These are phyloP conservation scores for Rhinoptilus africanus DNA, from an alignment of 2,113 vertebrate species.

Conservation along the genomic window DNA sequence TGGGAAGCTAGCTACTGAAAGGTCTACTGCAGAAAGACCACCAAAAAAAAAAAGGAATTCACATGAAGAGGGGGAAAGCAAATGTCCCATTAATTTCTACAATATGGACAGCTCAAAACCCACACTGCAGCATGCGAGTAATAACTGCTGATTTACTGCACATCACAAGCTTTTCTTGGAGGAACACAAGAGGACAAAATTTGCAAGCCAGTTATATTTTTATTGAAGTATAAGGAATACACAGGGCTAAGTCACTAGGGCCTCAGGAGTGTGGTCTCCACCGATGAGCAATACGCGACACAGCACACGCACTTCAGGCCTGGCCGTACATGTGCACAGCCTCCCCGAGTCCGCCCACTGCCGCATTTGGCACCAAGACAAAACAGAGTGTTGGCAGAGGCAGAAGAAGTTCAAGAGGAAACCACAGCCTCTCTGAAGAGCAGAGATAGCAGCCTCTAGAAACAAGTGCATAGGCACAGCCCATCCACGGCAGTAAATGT, in stretches of 20 bases:
- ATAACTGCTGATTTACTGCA: background rate
- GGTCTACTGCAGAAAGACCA: background rate
- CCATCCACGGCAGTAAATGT: background rate
- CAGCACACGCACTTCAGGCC: background rate
- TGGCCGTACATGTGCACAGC: background rate
- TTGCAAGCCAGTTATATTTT: background rate
- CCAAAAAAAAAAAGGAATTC: background rate
- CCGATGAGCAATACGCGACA: accelerated
- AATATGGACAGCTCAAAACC: background rate
- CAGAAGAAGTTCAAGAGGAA: background rate
- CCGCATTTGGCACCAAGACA: background rate
- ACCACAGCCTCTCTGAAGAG: background rate
- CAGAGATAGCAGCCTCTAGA: background rate
- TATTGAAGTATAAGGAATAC: background rate
- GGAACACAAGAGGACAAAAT: background rate
- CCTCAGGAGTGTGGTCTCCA: background rate
- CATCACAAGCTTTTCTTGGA: background rate
- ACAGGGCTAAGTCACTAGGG: background rate
- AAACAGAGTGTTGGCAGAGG: background rate
- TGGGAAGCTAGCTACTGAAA: background rate
- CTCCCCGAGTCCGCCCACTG: background rate
- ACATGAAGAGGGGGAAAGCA: background rate
- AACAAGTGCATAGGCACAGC: background rate
- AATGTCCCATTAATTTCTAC: background rate
- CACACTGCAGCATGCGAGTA: background rate